These are phyloP conservation scores for Neofelis nebulosa DNA, from an alignment of 2,113 vertebrate species.

Conservation along the genomic window DNA sequence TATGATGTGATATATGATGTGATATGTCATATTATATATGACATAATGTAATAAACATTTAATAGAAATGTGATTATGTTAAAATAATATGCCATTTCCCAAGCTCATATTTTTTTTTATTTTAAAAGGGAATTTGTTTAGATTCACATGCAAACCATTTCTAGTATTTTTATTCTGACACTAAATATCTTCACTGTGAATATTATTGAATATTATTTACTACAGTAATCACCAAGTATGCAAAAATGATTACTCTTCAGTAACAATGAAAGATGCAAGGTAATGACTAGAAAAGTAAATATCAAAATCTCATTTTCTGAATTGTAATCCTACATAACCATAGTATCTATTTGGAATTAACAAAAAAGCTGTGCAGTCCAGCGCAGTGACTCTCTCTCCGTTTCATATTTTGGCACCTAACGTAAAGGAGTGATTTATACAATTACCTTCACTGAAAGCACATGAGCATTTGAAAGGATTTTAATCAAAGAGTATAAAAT, in stretches of 20 bases:
- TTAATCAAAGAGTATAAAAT: not conserved
- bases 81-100: not conserved
- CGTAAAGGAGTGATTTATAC: not conserved
- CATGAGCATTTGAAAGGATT: not conserved
- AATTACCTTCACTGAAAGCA: not conserved
- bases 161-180: not conserved
- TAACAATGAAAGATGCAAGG: constrained; percentile 32
- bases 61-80: not conserved
- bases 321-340: not conserved
- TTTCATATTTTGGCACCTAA: not conserved
- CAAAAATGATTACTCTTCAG: not conserved
- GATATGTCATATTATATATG: not conserved
- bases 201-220: not conserved
- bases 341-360: not conserved
- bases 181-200: not conserved
- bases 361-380: not conserved
- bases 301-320: not conserved
- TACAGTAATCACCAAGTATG: not conserved
- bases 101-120: not conserved
- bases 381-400: not conserved
- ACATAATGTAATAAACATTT: not conserved
- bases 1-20: not conserved
- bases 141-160: not conserved
- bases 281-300: not conserved
- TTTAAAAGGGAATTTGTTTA: not conserved